Evolutionary conservation across 2,888 invertebrate genomes (phyloP).

Genomic region (Diadegma fenestrale): DNA sequence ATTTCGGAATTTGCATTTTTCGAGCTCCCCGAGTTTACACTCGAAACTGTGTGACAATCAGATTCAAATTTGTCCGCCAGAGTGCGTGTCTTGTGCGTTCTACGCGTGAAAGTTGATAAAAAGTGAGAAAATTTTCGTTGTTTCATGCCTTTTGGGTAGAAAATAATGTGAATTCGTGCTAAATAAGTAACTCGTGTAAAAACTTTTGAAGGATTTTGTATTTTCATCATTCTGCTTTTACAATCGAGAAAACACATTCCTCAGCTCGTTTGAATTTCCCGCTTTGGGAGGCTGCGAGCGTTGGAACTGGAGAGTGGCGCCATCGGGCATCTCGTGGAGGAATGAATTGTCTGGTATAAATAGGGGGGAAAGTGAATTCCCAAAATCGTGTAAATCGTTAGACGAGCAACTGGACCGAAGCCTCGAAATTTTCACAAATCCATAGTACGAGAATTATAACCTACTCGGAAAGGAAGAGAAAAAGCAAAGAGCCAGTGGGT

Average conservation of each 20-base stretch:
- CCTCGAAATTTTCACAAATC: conserved; percentile 48
- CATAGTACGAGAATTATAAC: conserved; percentile 60
- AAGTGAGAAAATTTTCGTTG: neutral
- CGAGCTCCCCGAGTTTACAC: neutral
- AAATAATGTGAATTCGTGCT: neutral
- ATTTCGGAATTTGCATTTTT: neutral
- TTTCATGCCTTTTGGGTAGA: neutral
- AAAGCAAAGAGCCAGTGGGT: conserved; percentile 18
- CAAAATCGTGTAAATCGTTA: conserved; percentile 10
- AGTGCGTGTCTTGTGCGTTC: neutral
- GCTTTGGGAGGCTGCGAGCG: neutral
- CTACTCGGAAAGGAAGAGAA: conserved; percentile 42
- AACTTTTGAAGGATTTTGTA: neutral
- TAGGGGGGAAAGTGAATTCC: conserved; percentile 16
- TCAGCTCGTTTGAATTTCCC: neutral
- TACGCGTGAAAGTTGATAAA: neutral
- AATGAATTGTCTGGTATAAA: neutral
- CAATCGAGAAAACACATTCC: neutral
- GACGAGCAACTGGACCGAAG: neutral
- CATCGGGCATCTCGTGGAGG: neutral
- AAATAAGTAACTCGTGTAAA: neutral
- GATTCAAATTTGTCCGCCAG: neutral
- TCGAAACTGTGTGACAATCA: neutral
- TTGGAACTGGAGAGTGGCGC: neutral
- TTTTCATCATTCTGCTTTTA: neutral